These are phyloP conservation scores for Drosophila elegans DNA, from an alignment of 1,140 invertebrate species.

Conservation along the genomic window DNA sequence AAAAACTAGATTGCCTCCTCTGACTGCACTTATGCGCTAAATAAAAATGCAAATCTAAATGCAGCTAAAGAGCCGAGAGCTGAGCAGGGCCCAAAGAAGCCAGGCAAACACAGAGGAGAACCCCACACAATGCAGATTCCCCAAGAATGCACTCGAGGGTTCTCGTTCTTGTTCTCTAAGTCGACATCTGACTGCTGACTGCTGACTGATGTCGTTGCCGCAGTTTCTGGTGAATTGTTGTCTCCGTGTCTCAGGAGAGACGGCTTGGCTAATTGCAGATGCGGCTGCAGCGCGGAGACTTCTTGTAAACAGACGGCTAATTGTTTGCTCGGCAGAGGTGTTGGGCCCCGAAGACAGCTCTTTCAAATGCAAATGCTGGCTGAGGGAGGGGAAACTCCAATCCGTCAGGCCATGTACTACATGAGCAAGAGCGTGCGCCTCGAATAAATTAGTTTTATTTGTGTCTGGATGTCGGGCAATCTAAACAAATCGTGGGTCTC, in stretches of 20 bases:
- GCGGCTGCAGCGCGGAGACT: conserved; percentile 46
- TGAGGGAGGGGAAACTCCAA: conserved; percentile 15
- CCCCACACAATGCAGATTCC: conserved; percentile 45
- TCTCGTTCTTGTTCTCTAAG: conserved; percentile 9
- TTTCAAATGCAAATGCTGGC: conserved; percentile 69
- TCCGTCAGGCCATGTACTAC: not conserved
- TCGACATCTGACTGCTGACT: conserved; percentile 35
- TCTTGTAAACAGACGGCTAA: conserved; percentile 71
- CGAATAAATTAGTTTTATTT: conserved; percentile 77
- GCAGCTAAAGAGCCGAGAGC: conserved; percentile 47
- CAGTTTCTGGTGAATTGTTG: conserved; percentile 44
- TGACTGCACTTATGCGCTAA: conserved; percentile 71
- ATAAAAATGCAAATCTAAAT: conserved; percentile 84
- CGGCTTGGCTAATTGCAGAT: conserved; percentile 66
- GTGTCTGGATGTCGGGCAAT: conserved; percentile 51
- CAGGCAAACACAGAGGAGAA: conserved; percentile 44
- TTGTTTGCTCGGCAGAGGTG: conserved; percentile 66
- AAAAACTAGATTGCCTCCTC: conserved; percentile 54
- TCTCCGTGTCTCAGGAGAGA: conserved; percentile 45
- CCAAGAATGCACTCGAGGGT: conserved; percentile 43
- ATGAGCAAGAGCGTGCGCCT: conserved; percentile 25
- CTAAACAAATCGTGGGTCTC: conserved; percentile 69
- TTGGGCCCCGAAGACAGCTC: conserved; percentile 60
- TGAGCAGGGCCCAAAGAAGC: conserved; percentile 17
- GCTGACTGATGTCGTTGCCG: conserved; percentile 7